Conservation (phyloP, 2,113 vertebrate species). For the Sinocyclocheilus anshuiensis region DNA sequence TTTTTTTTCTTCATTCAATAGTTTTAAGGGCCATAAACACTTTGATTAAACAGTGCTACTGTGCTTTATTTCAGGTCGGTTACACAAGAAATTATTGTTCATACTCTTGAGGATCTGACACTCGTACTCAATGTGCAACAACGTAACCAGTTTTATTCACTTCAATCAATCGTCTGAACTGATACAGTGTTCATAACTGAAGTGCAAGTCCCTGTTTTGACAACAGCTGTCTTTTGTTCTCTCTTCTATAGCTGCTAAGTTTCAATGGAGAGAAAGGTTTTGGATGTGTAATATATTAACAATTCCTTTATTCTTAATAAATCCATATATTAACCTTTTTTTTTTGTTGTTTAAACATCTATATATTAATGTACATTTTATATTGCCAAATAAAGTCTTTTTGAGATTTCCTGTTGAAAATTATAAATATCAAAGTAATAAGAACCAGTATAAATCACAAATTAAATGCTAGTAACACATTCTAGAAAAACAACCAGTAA, state of each 20-base stretch:
- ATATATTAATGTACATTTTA: not conserved
- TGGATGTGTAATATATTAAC: constrained; percentile 5
- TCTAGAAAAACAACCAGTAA: too few relatives aligned
- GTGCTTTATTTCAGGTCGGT: constrained; percentile 7
- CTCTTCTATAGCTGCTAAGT: not conserved
- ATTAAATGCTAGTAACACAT: not conserved
- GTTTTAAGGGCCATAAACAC: not conserved
- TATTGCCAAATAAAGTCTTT: constrained; percentile 6
- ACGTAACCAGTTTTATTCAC: not conserved
- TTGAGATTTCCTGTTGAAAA: not conserved
- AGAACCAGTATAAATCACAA: not conserved
- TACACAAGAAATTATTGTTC: not conserved
- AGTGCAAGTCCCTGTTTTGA: not conserved
- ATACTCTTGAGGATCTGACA: not conserved
- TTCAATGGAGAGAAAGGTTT: not conserved
- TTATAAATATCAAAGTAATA: not conserved
- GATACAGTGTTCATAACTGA: not conserved
- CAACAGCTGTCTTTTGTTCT: not conserved
- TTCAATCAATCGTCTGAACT: not conserved
- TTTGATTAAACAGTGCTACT: not conserved
- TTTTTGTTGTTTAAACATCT: not conserved
- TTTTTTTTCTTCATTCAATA: not conserved
- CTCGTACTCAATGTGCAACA: not conserved
- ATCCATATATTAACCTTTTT: not conserved
- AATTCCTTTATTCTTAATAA: not conserved